A percentile compares a stretch with the other conserved stretches of the same genome.
These are phyloP conservation scores for Paraplagusia blochii DNA, from an alignment of 2,113 vertebrate species.

Conservation along the genomic window DNA sequence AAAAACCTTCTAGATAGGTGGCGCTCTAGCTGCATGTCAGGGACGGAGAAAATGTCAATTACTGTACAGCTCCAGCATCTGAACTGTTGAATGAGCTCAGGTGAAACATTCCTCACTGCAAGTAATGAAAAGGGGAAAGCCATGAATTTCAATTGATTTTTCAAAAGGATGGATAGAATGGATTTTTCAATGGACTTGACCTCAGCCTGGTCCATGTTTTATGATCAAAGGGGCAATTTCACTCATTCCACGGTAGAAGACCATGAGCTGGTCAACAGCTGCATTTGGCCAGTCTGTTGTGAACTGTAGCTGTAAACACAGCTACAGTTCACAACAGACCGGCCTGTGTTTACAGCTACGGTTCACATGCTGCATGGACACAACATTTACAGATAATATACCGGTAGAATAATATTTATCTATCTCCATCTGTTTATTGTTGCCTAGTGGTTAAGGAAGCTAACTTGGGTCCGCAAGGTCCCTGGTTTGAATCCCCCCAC, in stretches of 20 bases:
- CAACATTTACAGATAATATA: no score
- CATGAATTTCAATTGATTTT: conserved; percentile 24
- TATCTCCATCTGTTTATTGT: no score
- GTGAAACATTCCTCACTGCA: conserved; percentile 14
- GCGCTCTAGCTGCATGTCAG: conserved; percentile 35
- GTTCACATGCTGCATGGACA: no score
- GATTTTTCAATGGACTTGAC: conserved; percentile 15
- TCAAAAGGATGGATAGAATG: conserved; percentile 23
- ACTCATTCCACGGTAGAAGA: neutral
- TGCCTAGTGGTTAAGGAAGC: no score
- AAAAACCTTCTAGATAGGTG: no score
- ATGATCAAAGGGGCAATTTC: conserved; percentile 16
- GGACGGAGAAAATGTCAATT: conserved; percentile 35
- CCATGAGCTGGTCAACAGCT: neutral
- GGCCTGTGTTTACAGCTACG: no score
- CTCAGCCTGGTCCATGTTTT: neutral
- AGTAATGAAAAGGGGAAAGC: conserved; percentile 25
- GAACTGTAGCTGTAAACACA: neutral
- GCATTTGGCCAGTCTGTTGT: neutral
- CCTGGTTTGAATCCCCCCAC: no score
- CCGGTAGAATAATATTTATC: no score
- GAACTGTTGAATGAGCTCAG: conserved; percentile 20
- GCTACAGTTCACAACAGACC: neutral
- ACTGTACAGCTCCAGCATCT: conserved; percentile 16
- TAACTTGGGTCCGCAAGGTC: no score